Evolutionary conservation across 2,797 vertebrate species (phyloP).

Genomic region (Loriculus beryllinus): DNA sequence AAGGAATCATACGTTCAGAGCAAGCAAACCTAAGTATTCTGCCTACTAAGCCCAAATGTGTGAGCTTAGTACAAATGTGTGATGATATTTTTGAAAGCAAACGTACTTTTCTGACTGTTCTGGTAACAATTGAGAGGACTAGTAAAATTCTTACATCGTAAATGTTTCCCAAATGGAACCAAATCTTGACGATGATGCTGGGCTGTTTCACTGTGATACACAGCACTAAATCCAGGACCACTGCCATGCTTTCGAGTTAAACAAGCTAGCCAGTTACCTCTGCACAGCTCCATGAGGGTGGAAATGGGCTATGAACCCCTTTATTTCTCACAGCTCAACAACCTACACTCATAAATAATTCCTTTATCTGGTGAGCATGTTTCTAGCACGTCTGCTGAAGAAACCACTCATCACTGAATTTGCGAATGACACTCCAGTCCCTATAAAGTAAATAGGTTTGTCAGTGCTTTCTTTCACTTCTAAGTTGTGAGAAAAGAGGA

Average conservation of each 20-base stretch:
- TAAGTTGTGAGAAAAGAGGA: not conserved
- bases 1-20: not conserved
- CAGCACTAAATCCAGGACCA: not conserved
- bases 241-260: not conserved
- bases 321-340: not conserved
- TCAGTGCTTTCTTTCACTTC: not conserved
- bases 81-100: not conserved
- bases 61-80: not conserved
- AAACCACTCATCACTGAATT: not conserved
- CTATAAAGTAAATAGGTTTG: not conserved
- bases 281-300: not conserved
- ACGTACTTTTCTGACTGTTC: not conserved
- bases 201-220: not conserved
- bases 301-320: not conserved
- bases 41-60: not conserved
- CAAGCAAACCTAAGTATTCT: not conserved
- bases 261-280: not conserved
- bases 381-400: not conserved
- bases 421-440: not conserved
- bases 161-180: not conserved
- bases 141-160: not conserved
- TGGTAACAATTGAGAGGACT: not conserved
- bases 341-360: not conserved
- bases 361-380: not conserved
- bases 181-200: not conserved